A percentile compares a stretch with the other conserved stretches of the same genome.
phyloP scores from a whole-genome alignment of 2,888 invertebrate genomes.

The Agrochola circellaris region DNA sequence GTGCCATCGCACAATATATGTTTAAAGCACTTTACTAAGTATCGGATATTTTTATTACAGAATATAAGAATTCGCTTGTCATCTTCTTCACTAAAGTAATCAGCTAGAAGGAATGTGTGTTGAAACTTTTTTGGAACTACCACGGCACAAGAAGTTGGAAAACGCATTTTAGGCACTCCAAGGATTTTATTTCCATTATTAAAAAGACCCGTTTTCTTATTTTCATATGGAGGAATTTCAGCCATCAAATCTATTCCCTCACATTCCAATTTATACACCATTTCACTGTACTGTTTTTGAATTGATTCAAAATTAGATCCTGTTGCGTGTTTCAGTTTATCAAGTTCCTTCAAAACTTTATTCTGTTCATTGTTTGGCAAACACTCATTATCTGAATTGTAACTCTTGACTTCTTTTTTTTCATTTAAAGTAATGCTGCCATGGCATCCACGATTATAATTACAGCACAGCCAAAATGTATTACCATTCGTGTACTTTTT shows the following conservation, averaged over 20 bases:
- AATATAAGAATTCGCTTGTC: conserved; percentile 7
- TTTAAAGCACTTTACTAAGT: not conserved
- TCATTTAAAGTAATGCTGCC: not conserved
- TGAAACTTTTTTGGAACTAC: not conserved
- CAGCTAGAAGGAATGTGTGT: not conserved
- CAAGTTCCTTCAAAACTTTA: conserved; percentile 4
- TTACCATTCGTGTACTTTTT: not conserved
- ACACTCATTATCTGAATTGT: not conserved
- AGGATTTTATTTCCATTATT: not conserved
- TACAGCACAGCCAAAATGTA: not conserved
- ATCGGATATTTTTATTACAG: not conserved
- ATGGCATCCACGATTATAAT: not conserved
- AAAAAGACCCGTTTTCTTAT: not conserved
- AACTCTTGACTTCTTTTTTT: not conserved
- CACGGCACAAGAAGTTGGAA: not conserved
- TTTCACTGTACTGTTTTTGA: not conserved
- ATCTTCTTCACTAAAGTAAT: conserved; percentile 1
- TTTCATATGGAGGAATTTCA: not conserved
- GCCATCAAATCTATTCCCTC: not conserved
- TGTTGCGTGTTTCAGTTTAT: conserved; percentile 3
- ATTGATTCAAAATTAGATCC: not conserved
- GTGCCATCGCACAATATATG: no score
- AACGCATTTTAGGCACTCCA: not conserved
- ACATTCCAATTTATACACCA: not conserved
- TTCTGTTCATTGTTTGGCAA: not conserved